Evolutionary conservation across 2,113 vertebrate genomes (phyloP).

Genomic region (Columba livia): DNA sequence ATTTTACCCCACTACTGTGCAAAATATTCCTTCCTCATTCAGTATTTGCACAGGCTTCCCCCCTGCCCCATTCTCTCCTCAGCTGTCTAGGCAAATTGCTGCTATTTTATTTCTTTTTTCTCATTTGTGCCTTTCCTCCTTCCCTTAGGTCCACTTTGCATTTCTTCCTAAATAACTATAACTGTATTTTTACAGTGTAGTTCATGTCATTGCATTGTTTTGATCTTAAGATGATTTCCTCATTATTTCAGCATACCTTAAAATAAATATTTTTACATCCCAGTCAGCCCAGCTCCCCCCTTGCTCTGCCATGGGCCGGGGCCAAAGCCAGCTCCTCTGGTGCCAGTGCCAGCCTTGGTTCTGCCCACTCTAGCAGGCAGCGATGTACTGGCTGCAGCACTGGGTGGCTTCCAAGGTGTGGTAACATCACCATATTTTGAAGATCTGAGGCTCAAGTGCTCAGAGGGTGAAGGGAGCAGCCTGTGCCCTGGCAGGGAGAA

Average conservation of each 20-base stretch:
- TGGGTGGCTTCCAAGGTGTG: neutral
- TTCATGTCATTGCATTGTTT: neutral
- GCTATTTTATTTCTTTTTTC: neutral
- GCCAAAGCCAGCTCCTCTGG: neutral
- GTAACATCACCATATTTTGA: neutral
- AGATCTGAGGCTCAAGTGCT: neutral
- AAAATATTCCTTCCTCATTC: neutral
- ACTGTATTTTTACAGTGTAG: neutral
- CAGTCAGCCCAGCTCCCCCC: neutral
- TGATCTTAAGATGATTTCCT: constrained; percentile 3
- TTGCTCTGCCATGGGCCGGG: neutral
- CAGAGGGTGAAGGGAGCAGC: neutral
- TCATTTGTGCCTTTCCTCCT: neutral
- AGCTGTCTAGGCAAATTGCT: neutral
- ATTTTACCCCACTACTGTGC: rapidly evolving
- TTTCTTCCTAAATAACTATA: neutral
- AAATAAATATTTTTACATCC: neutral
- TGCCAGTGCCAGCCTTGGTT: neutral
- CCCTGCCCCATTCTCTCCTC: neutral
- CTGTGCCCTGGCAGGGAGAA: neutral
- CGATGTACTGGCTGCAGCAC: neutral
- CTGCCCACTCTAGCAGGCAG: neutral
- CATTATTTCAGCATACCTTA: neutral
- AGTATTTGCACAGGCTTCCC: neutral
- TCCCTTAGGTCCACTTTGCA: neutral